phyloP scores from a whole-genome alignment of 2,113 vertebrate genomes.

The Bolborhynchus lineola region DNA sequence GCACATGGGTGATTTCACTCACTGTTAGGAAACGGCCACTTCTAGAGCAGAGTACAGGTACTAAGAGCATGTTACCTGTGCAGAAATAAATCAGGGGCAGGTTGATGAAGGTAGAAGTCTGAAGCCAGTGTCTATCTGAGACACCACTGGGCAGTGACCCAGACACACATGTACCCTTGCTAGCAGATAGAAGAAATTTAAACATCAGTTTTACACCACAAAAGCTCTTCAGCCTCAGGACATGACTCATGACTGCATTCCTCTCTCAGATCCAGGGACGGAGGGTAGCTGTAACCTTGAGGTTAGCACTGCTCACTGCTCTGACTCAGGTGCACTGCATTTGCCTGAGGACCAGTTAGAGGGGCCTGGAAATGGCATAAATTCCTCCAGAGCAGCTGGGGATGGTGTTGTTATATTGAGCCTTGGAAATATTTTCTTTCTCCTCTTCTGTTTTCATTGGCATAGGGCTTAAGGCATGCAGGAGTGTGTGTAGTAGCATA shows the following conservation, averaged over 20 bases:
- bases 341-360: neutral
- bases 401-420: neutral
- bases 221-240: neutral
- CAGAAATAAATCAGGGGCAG: rapidly evolving
- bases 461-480: neutral
- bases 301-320: rapidly evolving
- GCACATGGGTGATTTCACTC: neutral
- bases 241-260: neutral
- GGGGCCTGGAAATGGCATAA: neutral
- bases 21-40: neutral
- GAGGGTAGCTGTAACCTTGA: rapidly evolving
- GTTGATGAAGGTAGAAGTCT: neutral
- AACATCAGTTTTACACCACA: neutral
- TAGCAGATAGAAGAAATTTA: neutral
- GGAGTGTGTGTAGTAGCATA: neutral
- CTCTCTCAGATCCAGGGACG: neutral
- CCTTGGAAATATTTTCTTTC: neutral
- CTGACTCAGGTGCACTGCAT: neutral
- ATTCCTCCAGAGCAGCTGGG: neutral
- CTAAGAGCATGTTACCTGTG: rapidly evolving
- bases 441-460: neutral
- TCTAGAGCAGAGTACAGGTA: neutral
- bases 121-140: neutral
- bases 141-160: neutral
- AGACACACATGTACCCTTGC: neutral